Conservation (phyloP, 2,888 invertebrate genomes). For the Lasioglossum vierecki region DNA sequence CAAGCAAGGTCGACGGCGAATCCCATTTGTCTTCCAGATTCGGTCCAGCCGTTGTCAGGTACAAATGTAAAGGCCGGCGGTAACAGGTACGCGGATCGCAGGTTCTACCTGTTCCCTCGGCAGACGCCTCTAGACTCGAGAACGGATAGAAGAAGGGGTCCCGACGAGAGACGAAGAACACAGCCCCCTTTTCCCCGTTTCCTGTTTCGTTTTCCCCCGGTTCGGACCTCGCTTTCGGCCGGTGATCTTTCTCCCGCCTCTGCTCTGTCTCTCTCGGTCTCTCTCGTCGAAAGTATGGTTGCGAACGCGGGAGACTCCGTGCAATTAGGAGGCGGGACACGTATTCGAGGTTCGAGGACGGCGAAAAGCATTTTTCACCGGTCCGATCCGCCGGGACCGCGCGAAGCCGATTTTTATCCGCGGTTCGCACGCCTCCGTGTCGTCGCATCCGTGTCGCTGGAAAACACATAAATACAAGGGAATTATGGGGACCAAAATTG, state of each 20-base stretch:
- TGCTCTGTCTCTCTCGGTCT: not conserved
- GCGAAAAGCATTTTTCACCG: slow-evolving; percentile 37
- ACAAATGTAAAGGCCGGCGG: slow-evolving; percentile 60
- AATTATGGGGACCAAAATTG: slow-evolving; percentile 54
- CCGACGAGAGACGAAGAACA: not conserved
- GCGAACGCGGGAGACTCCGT: slow-evolving; percentile 13
- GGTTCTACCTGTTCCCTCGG: slow-evolving; percentile 62
- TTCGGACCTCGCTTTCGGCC: not conserved
- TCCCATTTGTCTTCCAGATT: slow-evolving; percentile 69
- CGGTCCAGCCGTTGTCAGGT: slow-evolving; percentile 67
- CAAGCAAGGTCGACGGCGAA: slow-evolving; percentile 58
- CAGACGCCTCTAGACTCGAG: slow-evolving; percentile 48
- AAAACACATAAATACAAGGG: slow-evolving; percentile 49
- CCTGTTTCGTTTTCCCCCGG: slow-evolving; percentile 11
- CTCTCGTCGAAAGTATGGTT: slow-evolving; percentile 18
- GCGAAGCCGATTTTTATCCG: slow-evolving; percentile 33
- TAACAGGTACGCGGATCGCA: slow-evolving; percentile 64
- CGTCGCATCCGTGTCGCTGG: slow-evolving; percentile 19
- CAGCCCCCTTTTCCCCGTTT: not conserved
- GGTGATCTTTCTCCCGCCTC: slow-evolving; percentile 1
- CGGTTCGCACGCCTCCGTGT: slow-evolving; percentile 12
- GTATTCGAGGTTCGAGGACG: slow-evolving; percentile 30
- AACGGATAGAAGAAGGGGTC: slow-evolving; percentile 4
- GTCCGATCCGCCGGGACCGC: slow-evolving; percentile 21
- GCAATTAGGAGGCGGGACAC: slow-evolving; percentile 47